Evolutionary conservation across 2,113 vertebrate species (phyloP).

Genomic region (Microtus ochrogaster): DNA sequence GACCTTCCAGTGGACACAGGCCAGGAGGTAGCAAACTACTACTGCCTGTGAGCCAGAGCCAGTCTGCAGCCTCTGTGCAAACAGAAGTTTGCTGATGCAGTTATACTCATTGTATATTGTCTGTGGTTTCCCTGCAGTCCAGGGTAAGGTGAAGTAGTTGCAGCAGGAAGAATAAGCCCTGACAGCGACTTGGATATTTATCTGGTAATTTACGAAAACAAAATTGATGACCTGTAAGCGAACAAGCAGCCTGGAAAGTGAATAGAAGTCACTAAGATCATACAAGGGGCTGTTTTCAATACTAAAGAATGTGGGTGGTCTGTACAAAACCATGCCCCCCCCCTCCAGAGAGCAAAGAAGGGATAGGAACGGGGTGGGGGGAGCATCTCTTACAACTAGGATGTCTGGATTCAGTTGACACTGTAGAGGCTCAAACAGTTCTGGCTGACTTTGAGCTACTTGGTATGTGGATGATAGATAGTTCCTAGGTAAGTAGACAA

Average conservation of each 20-base stretch:
- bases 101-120: background rate
- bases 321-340: background rate
- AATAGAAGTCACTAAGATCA: background rate
- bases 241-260: background rate
- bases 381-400: background rate
- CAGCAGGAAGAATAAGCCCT: background rate
- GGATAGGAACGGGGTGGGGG: too few relatives aligned
- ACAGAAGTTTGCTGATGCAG: background rate
- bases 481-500: background rate
- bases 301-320: background rate
- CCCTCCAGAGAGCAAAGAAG: background rate
- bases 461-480: too few relatives aligned
- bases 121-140: background rate
- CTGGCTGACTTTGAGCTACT: background rate
- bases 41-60: background rate
- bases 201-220: background rate
- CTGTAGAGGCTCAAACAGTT: background rate
- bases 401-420: background rate
- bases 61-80: background rate
- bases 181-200: background rate
- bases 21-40: background rate
- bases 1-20: background rate
- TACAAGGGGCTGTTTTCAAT: background rate
- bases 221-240: background rate
- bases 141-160: background rate